Percentiles rank a stretch among this genome's conserved stretches.
Evolutionary conservation across 1,140 invertebrate genomes (phyloP).

Genomic region (Tachypleus tridentatus): DNA sequence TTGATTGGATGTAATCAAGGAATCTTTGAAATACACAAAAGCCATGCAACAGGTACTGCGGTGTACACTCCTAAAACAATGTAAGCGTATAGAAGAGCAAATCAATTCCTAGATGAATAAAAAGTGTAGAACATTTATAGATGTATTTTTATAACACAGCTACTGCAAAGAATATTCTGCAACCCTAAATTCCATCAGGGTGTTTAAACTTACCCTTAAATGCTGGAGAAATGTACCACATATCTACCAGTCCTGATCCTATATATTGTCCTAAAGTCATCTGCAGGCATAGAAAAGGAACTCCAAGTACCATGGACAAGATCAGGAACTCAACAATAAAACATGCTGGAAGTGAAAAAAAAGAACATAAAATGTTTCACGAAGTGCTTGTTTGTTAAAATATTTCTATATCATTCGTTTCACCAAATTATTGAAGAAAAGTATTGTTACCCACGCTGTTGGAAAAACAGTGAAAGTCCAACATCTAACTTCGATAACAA

Average conservation of each 20-base stretch:
- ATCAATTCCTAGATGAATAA: constrained; percentile 46
- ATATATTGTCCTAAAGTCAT: constrained; percentile 72
- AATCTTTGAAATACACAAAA: constrained; percentile 77
- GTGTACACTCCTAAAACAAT: constrained; percentile 72
- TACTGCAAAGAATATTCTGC: no score
- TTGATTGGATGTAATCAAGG: constrained; percentile 68
- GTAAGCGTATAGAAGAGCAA: constrained; percentile 63
- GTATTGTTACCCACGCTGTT: no score
- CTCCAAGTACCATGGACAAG: constrained; percentile 65
- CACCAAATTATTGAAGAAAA: no score
- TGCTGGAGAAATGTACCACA: constrained; percentile 85
- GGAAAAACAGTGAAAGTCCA: no score
- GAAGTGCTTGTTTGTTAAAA: no score
- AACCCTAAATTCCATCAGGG: no score
- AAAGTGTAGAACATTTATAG: background rate
- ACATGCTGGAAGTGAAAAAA: constrained; percentile 6
- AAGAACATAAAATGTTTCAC: no score
- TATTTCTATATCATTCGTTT: no score
- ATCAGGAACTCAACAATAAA: constrained; percentile 81
- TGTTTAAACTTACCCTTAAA: constrained; percentile 47
- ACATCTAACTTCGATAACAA: no score
- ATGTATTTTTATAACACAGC: no score
- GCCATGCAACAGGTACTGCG: constrained; percentile 73
- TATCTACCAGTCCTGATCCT: constrained; percentile 68
- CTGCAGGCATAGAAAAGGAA: constrained; percentile 72